These are phyloP conservation scores for Delphinapterus leucas DNA, from an alignment of 2,113 vertebrate genomes.

Conservation along the genomic window DNA sequence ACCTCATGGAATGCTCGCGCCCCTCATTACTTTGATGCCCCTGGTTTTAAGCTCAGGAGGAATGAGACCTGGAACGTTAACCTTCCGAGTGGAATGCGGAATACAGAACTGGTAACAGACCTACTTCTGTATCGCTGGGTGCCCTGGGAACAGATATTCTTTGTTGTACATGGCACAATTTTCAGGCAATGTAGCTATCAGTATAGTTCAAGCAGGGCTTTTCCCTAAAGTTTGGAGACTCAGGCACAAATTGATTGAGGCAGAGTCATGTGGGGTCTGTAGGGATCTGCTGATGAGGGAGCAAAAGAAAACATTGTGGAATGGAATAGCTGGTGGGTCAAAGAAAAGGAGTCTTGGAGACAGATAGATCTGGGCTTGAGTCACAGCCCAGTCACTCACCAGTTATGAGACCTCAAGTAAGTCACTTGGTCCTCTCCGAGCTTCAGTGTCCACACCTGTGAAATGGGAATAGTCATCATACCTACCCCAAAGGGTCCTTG, in stretches of 20 bases:
- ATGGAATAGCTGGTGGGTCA: neutral
- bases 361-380: neutral
- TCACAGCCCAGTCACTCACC: neutral
- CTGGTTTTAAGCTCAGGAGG: conserved; percentile 23
- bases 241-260: neutral
- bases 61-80: neutral
- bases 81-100: neutral
- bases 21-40: neutral
- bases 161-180: neutral
- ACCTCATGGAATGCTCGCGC: neutral
- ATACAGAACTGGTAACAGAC: neutral
- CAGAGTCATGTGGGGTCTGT: neutral
- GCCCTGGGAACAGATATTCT: neutral
- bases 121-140: neutral
- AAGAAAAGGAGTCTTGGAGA: neutral
- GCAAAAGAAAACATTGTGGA: neutral
- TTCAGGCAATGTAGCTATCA: neutral
- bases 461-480: neutral
- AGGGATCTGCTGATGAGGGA: neutral
- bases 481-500: neutral
- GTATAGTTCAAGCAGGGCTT: neutral
- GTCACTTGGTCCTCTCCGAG: neutral
- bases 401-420: neutral
- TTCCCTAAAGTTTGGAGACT: neutral
- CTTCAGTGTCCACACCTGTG: neutral